Evolutionary conservation across 2,797 vertebrate species (phyloP).

Genomic region (Geotria australis): DNA sequence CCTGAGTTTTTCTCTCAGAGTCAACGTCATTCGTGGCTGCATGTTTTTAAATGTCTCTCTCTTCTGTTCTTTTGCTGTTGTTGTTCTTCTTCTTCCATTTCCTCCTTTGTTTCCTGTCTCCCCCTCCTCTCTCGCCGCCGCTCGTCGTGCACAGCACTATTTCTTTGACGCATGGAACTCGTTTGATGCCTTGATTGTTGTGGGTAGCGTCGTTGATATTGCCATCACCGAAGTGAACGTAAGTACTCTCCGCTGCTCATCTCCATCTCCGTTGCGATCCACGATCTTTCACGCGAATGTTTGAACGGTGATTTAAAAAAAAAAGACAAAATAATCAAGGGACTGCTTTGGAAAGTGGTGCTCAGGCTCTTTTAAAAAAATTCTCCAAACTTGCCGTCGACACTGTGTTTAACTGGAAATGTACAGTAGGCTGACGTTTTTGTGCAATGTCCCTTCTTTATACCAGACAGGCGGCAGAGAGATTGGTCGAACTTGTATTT

Average conservation of each 20-base stretch:
- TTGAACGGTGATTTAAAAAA: too few species aligned
- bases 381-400: too few species aligned
- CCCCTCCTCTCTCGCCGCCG: slow-evolving; percentile 13
- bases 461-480: too few species aligned
- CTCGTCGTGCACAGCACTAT: slow-evolving; percentile 82
- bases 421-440: too few species aligned
- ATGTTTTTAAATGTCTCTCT: slow-evolving; percentile 10
- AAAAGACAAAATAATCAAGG: too few species aligned
- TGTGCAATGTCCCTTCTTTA: too few species aligned
- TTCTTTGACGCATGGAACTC: slow-evolving; percentile 99
- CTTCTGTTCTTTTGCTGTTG: slow-evolving; percentile 25
- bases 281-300: too few species aligned
- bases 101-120: slow-evolving; percentile 10
- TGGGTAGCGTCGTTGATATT: slow-evolving; percentile 99
- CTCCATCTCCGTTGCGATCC: too few species aligned
- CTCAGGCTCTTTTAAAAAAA: too few species aligned
- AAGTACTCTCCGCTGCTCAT: slow-evolving; percentile 20
- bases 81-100: slow-evolving; percentile 15
- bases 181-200: slow-evolving; percentile 99
- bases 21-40: background rate
- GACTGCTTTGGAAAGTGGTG: too few species aligned
- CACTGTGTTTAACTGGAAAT: too few species aligned
- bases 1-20: background rate
- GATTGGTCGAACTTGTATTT: too few species aligned
- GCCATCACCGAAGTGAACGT: slow-evolving; percentile 99